A percentile compares a stretch with the other conserved stretches of the same genome.
phyloP scores from a whole-genome alignment of 2,113 vertebrate species.

The Hemiprocne comata region DNA sequence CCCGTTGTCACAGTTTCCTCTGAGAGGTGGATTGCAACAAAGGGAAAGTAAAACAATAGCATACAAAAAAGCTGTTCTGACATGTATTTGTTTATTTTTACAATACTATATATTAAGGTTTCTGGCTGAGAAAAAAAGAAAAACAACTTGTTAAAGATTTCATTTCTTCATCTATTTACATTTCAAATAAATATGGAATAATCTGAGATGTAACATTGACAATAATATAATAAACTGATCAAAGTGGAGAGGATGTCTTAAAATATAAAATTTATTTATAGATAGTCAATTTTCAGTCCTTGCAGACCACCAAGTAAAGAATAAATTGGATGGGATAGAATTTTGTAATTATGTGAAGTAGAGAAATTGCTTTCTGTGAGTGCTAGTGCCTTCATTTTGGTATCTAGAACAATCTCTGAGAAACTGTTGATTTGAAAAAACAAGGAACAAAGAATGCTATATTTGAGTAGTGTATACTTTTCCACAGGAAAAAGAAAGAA shows the following conservation, averaged over 20 bases:
- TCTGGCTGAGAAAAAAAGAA: background rate
- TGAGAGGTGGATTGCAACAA: background rate
- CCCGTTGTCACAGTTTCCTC: constrained; percentile 4
- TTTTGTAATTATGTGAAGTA: constrained; percentile 16
- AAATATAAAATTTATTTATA: constrained; percentile 25
- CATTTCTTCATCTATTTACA: background rate
- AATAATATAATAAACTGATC: background rate
- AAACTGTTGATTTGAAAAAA: background rate
- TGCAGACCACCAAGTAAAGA: background rate
- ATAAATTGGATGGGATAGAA: constrained; percentile 2
- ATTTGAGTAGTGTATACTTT: background rate
- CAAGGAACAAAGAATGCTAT: background rate
- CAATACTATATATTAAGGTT: background rate
- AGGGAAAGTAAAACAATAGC: background rate
- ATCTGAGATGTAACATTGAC: background rate
- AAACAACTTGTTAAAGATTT: background rate
- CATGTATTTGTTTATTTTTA: constrained; percentile 40
- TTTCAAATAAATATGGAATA: constrained; percentile 14
- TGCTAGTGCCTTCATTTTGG: background rate
- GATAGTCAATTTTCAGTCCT: constrained; percentile 9
- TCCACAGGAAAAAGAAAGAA: background rate
- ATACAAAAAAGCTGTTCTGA: background rate
- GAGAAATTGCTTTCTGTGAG: constrained; percentile 12
- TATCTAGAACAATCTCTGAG: constrained; percentile 3
- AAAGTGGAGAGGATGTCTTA: background rate